Conservation (phyloP, 2,888 invertebrate species). For the Apoda limacodes region DNA sequence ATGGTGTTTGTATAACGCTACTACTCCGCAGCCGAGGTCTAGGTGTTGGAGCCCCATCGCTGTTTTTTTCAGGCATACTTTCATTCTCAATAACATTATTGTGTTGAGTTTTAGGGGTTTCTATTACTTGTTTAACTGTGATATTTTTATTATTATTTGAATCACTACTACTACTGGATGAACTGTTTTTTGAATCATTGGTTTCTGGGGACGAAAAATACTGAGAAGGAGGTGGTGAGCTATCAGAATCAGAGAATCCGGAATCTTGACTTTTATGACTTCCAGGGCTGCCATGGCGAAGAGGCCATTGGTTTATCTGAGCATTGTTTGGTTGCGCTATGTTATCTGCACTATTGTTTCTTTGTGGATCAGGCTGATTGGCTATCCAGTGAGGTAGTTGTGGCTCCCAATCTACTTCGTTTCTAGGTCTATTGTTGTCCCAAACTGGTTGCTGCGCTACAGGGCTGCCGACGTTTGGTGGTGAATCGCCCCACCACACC, state of each 20-base stretch:
- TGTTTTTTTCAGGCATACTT: conserved; percentile 27
- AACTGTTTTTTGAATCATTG: conserved; percentile 43
- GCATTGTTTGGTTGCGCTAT: conserved; percentile 40
- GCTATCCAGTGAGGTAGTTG: conserved; percentile 66
- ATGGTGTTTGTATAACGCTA: conserved; percentile 63
- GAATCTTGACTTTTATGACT: conserved; percentile 84
- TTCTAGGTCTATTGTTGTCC: conserved; percentile 39
- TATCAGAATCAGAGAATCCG: conserved; percentile 84
- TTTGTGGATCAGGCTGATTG: conserved; percentile 50
- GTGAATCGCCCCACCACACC: conserved; percentile 75
- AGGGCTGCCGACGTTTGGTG: conserved; percentile 52
- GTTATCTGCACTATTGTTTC: conserved; percentile 48
- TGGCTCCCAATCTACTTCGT: conserved; percentile 60
- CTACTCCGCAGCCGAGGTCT: conserved; percentile 57
- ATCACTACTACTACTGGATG: conserved; percentile 51
- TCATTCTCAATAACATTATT: conserved; percentile 43
- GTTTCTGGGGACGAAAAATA: conserved; percentile 46
- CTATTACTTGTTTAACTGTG: conserved; percentile 53
- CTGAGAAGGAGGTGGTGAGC: conserved; percentile 66
- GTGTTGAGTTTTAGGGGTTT: conserved; percentile 46
- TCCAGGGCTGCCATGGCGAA: conserved; percentile 64
- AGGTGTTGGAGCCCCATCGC: conserved; percentile 37
- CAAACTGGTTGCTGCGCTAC: conserved; percentile 41
- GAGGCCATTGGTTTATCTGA: conserved; percentile 55
- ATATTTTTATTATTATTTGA: conserved; percentile 60